A percentile compares a stretch with the other conserved stretches of the same genome.
phyloP scores from a whole-genome alignment of 2,797 vertebrate species.

The Microctenopoma lineatum region DNA sequence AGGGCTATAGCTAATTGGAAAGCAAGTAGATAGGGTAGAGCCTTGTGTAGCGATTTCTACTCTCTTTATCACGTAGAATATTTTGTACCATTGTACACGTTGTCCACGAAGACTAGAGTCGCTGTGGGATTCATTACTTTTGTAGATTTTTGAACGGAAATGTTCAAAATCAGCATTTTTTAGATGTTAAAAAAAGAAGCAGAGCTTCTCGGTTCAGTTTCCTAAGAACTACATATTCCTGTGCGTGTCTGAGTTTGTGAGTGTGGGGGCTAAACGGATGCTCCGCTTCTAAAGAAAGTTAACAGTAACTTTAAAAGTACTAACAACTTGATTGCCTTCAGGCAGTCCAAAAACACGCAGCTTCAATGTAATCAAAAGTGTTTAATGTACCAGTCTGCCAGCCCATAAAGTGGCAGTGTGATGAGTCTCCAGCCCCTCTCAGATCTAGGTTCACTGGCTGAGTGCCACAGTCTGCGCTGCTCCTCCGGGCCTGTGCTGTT shows the following conservation, averaged over 20 bases:
- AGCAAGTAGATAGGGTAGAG: slow-evolving; percentile 54
- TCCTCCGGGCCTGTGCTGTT: slow-evolving; percentile 91
- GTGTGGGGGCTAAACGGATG: slow-evolving; percentile 3
- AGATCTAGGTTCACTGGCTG: slow-evolving; percentile 73
- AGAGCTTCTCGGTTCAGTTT: slow-evolving; percentile 35
- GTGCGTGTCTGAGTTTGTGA: slow-evolving; percentile 10
- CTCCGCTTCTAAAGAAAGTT: slow-evolving; percentile 25
- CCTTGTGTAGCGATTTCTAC: slow-evolving; percentile 68
- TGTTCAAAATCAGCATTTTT: slow-evolving; percentile 60
- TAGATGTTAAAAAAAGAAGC: slow-evolving; percentile 16
- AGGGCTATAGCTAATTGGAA: slow-evolving; percentile 77
- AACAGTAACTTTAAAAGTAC: slow-evolving; percentile 11
- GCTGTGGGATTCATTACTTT: slow-evolving; percentile 77
- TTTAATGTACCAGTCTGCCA: slow-evolving; percentile 89
- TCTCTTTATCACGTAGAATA: slow-evolving; percentile 58
- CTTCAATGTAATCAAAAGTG: slow-evolving; percentile 10
- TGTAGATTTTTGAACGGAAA: slow-evolving; percentile 52
- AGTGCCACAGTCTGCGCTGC: slow-evolving; percentile 86
- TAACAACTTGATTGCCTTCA: slow-evolving; percentile 20
- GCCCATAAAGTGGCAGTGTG: slow-evolving; percentile 87
- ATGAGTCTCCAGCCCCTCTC: slow-evolving; percentile 88
- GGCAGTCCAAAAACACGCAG: slow-evolving; percentile 10
- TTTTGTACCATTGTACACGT: slow-evolving; percentile 39
- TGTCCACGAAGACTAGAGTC: slow-evolving; percentile 33
- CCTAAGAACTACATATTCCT: slow-evolving; percentile 23